These are phyloP conservation scores for Tyria jacobaeae DNA, from an alignment of 2,888 invertebrate genomes.

Conservation along the genomic window DNA sequence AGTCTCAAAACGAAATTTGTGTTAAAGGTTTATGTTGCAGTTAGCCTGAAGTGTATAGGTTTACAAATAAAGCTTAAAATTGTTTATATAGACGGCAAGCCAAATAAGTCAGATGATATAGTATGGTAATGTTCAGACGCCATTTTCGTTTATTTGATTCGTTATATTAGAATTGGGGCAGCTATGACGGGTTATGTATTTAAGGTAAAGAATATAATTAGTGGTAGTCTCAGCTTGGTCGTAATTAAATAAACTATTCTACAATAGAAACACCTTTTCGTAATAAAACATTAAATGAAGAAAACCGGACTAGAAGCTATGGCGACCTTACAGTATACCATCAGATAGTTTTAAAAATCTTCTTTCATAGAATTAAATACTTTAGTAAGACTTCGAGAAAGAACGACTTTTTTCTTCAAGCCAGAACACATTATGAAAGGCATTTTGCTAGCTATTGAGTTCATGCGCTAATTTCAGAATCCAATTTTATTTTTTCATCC, in stretches of 20 bases:
- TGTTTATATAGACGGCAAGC: conserved; percentile 10
- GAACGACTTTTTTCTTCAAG: too few relatives aligned
- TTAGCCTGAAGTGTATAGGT: conserved; percentile 9
- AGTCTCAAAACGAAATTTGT: conserved; percentile 9
- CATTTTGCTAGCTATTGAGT: too few relatives aligned
- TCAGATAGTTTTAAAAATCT: too few relatives aligned
- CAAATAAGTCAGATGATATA: conserved; percentile 43
- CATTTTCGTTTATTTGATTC: conserved; percentile 78
- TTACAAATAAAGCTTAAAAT: conserved; percentile 39
- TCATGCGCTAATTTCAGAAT: neutral
- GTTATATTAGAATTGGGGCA: conserved; percentile 75
- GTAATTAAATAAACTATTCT: conserved; percentile 2
- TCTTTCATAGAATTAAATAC: too few relatives aligned
- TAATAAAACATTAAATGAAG: too few relatives aligned
- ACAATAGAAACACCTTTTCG: neutral
- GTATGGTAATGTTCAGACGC: conserved; percentile 62
- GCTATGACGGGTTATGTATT: conserved; percentile 69
- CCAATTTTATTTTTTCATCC: too few relatives aligned
- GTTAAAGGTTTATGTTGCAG: neutral
- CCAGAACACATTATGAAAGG: too few relatives aligned
- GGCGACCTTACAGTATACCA: too few relatives aligned
- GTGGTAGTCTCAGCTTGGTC: conserved; percentile 32
- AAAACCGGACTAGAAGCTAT: too few relatives aligned
- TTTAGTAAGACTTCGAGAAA: too few relatives aligned
- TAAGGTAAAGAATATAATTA: conserved; percentile 46